Conservation (phyloP, 2,888 invertebrate genomes). For the Protodeltote pygarga region DNA sequence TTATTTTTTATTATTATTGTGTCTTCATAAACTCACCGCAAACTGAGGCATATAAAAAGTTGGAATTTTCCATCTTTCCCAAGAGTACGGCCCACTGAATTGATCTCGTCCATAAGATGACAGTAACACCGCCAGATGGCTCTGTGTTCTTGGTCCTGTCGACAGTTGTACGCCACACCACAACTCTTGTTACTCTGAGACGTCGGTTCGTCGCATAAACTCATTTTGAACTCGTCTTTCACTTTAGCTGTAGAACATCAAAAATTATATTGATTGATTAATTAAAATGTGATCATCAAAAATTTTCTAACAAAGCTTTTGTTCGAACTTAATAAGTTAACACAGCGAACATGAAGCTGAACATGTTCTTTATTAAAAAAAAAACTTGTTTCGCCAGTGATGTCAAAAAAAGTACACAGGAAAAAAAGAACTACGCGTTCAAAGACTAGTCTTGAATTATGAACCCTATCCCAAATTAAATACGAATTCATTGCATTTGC, state of each 20-base stretch:
- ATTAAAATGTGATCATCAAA: neutral
- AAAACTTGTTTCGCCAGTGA: too few relatives aligned
- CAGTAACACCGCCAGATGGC: conserved; percentile 96
- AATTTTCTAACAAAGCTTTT: neutral
- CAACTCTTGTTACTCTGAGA: conserved; percentile 68
- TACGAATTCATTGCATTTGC: too few relatives aligned
- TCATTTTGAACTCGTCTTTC: conserved; percentile 93
- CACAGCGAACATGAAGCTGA: too few relatives aligned
- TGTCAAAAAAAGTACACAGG: too few relatives aligned
- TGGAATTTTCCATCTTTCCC: conserved; percentile 99
- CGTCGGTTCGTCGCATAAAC: conserved; percentile 88
- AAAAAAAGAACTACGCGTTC: too few relatives aligned
- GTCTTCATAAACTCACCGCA: conserved; percentile 93
- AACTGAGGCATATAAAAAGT: conserved; percentile 96
- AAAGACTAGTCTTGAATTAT: too few relatives aligned
- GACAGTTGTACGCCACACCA: conserved; percentile 76
- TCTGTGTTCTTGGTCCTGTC: conserved; percentile 86
- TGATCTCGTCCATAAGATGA: conserved; percentile 95
- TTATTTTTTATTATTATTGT: too few relatives aligned
- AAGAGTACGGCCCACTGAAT: conserved; percentile 91
- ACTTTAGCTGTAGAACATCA: conserved; percentile 87
- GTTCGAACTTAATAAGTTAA: too few relatives aligned
- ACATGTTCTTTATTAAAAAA: too few relatives aligned
- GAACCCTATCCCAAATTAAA: too few relatives aligned
- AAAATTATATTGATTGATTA: conserved; percentile 17